These are phyloP conservation scores for Sula dactylatra DNA, from an alignment of 2,113 vertebrate genomes.

Conservation along the genomic window DNA sequence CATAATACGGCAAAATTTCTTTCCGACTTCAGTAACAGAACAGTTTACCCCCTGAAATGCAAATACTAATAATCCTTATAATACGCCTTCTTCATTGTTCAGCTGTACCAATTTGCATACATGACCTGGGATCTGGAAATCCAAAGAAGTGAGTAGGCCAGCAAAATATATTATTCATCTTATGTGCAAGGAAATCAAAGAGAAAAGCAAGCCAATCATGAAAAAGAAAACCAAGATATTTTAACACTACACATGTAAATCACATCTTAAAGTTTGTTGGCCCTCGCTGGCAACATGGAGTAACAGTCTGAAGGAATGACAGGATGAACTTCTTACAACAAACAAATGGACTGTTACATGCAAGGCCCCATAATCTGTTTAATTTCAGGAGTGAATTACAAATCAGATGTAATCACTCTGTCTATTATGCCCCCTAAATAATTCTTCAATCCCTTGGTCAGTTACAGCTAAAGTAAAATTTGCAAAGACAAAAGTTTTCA, in stretches of 20 bases:
- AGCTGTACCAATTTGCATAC: not conserved
- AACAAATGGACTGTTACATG: not conserved
- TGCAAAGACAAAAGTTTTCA: not conserved
- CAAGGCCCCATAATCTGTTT: not conserved
- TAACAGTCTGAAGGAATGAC: not conserved
- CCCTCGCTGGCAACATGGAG: not conserved
- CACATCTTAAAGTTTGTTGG: not conserved
- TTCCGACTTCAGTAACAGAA: not conserved
- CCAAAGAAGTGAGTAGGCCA: not conserved
- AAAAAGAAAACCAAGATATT: not conserved
- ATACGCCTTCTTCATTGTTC: not conserved
- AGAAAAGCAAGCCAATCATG: not conserved
- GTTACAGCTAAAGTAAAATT: not conserved
- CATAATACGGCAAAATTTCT: not conserved
- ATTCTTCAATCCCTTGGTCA: not conserved
- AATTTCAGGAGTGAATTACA: not conserved
- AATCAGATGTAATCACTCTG: not conserved
- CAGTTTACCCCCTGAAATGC: not conserved
- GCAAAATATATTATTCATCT: not conserved
- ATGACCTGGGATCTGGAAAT: not conserved
- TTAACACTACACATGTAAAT: not conserved
- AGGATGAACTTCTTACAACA: not conserved
- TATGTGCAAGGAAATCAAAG: not conserved
- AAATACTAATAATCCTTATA: not conserved
- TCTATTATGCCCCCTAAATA: not conserved